These are phyloP conservation scores for Perca fluviatilis DNA, from an alignment of 2,113 vertebrate genomes.

Conservation along the genomic window DNA sequence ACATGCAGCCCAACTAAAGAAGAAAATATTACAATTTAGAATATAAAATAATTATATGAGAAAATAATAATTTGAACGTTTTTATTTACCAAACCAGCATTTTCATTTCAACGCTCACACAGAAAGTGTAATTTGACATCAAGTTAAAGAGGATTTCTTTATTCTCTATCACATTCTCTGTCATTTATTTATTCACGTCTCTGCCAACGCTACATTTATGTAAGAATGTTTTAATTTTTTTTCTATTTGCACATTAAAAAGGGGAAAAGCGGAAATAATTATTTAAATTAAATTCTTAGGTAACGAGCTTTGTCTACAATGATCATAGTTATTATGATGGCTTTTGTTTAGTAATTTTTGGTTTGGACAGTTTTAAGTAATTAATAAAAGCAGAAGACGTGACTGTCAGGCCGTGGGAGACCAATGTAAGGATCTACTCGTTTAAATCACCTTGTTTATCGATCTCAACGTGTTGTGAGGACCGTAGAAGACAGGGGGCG, in stretches of 20 bases:
- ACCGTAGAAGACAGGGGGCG: constrained; percentile 79
- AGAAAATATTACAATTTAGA: not conserved
- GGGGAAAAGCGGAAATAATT: fast-evolving
- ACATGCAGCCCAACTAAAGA: constrained; percentile 47
- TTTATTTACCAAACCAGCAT: not conserved
- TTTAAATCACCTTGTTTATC: constrained; percentile 72
- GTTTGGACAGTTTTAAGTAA: not conserved
- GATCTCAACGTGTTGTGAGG: constrained; percentile 50
- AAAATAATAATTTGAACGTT: not conserved
- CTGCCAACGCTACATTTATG: not conserved
- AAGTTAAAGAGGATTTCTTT: not conserved
- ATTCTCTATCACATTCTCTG: not conserved
- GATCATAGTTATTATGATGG: fast-evolving
- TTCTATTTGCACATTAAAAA: not conserved
- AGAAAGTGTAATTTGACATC: not conserved
- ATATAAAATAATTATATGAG: not conserved
- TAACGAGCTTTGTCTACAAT: not conserved
- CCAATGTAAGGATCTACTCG: constrained; percentile 20
- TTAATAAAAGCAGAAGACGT: not conserved
- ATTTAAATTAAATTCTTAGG: not conserved
- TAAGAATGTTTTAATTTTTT: not conserved
- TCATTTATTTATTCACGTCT: not conserved
- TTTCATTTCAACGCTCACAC: not conserved
- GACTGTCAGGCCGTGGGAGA: constrained; percentile 15
- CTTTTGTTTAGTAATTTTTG: not conserved